A percentile compares a stretch with the other conserved stretches of the same genome.
Conservation (phyloP, 2,888 invertebrate genomes). For the Electrophaes corylata region DNA sequence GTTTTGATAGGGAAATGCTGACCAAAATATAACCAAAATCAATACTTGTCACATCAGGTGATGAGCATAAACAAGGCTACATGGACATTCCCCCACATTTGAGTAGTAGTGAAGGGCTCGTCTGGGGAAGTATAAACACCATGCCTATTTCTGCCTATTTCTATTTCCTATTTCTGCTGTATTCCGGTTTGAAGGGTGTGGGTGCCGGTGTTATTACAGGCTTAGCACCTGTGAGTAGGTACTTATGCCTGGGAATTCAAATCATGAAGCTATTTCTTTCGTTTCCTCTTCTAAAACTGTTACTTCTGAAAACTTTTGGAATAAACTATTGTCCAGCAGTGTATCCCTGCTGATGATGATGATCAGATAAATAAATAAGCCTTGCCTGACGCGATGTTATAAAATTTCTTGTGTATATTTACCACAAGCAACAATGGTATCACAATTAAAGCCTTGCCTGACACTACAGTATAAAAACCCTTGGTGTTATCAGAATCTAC, state of each 20-base stretch:
- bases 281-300: too few relatives aligned
- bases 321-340: background rate
- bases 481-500: background rate
- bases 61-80: background rate
- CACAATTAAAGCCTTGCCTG: background rate
- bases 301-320: background rate
- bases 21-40: background rate
- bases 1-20: constrained; percentile 5
- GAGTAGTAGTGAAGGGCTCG: too few relatives aligned
- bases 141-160: too few relatives aligned
- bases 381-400: background rate
- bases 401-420: background rate
- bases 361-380: background rate
- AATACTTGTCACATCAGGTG: too few relatives aligned
- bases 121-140: too few relatives aligned
- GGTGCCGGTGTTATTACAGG: too few relatives aligned
- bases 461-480: background rate
- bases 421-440: background rate
- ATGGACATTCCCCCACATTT: too few relatives aligned
- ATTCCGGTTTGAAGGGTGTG: too few relatives aligned
- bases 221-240: too few relatives aligned
- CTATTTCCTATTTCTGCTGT: too few relatives aligned
- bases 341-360: background rate
- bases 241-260: too few relatives aligned
- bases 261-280: too few relatives aligned